Base-by-base conservation (phyloP, 2,113 vertebrate species). In the Mugil cephalus region DNA sequence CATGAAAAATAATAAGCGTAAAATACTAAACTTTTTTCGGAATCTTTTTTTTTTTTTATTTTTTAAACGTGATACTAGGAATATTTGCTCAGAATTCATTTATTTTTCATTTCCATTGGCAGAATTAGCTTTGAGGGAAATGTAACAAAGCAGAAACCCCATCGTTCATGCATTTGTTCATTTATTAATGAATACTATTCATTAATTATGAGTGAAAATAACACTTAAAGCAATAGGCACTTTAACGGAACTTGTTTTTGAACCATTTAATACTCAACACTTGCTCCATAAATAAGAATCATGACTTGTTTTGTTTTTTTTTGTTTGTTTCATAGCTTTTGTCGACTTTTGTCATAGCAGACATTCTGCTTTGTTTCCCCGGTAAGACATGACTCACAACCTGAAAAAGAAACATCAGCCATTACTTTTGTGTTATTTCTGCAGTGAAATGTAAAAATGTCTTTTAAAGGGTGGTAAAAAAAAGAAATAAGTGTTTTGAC, bases 131-230 rank as follows among this genome's bases (percentile, higher is more conserved):
- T 39, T n/a, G 30, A 55, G 15, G 39, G 40, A 56, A 48, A 40
- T 7, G 10, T 6, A 19, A 45, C 9, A 30, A 30, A 30, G 24
- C 2, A 30, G 24, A 30, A 30, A 14, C 30, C 40, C 24, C 18
- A 30, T 48, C 21, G 15, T 38, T 61, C 18, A 48, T 39, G 51
- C 30, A 38, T 43, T 59, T 74, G 24, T 30, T 30, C 24, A 30
- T 30, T 30, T 2, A 46, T 13, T 42, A 24, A 36, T 36, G 45
- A 58, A 56, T 54, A 5, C 17, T n/a, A 30, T 8, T 55, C 17
- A 19, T 68, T 19, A 40, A 34, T 56, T 48, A 39, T 24, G 39
- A 46, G 40, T 6, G n/a, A 24, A 42, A 53, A 9, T 38, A 43
- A 45, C 63, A 47, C 4, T 10, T 69, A 30, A 5, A 30, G 24